Evolutionary conservation across 2,113 vertebrate genomes (phyloP), one percentile per base, ranked within the genome.

Genomic region (Etheostoma spectabile): DNA sequence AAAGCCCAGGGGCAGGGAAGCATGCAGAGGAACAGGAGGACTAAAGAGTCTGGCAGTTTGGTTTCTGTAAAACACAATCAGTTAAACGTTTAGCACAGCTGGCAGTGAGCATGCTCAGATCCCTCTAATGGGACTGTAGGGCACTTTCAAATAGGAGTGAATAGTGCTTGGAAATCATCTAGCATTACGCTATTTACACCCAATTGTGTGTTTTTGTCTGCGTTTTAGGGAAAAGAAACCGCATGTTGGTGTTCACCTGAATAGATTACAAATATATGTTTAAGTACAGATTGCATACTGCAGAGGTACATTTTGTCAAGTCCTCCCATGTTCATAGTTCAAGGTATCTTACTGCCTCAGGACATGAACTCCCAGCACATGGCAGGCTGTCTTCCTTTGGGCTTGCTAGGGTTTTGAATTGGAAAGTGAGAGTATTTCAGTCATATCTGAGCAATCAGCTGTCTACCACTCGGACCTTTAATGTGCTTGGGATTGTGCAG

Each of bases 11-110:
- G 35, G 65, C 46, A 74, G 19, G 13, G 22, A 55, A 48, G 24
- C 53, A 24, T 66, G 45, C 16, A 72, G 21, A 62, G 27, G 12
- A 72, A 0, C 5, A 53, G 19, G 0, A 38, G 14, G 53, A n/a
- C 55, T 67, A 73, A 16, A 24, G 46, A n/a, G 27, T 30, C 74
- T 81, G 74, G 62, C 51, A 52, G 46, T 67, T 61, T 64, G 6
- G 13, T 60, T 45, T 76, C 48, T 53, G 48, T 15, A 52, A 80
- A 67, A 77, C 64, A 46, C 52, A 79, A 65, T 81, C 27, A 22
- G 84, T 51, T 89, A 82, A 88, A 77, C 77, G 61, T 38, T 42
- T 49, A 56, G 33, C 77, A 92, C 89, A 91, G 88, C 87, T 91
- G 93, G 69, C 81, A 91, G 85, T 87, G 82, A 84, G 63, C 68